phyloP scores from a whole-genome alignment of 1,140 invertebrate species.

The Diprion similis region DNA sequence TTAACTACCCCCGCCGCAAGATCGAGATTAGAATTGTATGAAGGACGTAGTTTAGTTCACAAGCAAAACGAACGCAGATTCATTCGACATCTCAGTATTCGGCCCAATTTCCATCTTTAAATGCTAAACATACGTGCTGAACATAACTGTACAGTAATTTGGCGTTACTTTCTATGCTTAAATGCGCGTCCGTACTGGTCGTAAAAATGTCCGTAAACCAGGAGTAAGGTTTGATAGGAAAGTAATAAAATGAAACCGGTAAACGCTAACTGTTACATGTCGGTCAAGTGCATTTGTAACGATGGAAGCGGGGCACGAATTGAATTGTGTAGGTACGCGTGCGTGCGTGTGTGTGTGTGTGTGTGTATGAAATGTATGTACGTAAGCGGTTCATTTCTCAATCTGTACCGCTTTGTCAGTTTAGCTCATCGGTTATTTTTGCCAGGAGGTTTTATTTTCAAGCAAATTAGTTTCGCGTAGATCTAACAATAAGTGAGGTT shows the following conservation, averaged over 20 bases:
- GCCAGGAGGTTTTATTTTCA: not conserved
- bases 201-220: not conserved
- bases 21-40: not conserved
- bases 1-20: not conserved
- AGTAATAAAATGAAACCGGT: not conserved
- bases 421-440: constrained; percentile 7
- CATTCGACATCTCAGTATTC: not conserved
- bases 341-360: not conserved
- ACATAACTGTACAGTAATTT: no score
- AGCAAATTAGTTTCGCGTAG: not conserved
- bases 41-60: not conserved
- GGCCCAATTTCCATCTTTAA: not conserved
- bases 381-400: not conserved
- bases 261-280: not conserved
- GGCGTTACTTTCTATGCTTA: not conserved
- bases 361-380: not conserved
- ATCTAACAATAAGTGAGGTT: no score
- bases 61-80: not conserved
- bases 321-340: not conserved
- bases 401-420: not conserved
- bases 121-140: not conserved
- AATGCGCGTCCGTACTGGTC: not conserved
- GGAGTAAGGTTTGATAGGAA: not conserved
- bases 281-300: not conserved
- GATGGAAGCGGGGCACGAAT: not conserved